Conservation (phyloP, 2,888 invertebrate genomes). For the Mesoligia furuncula region DNA sequence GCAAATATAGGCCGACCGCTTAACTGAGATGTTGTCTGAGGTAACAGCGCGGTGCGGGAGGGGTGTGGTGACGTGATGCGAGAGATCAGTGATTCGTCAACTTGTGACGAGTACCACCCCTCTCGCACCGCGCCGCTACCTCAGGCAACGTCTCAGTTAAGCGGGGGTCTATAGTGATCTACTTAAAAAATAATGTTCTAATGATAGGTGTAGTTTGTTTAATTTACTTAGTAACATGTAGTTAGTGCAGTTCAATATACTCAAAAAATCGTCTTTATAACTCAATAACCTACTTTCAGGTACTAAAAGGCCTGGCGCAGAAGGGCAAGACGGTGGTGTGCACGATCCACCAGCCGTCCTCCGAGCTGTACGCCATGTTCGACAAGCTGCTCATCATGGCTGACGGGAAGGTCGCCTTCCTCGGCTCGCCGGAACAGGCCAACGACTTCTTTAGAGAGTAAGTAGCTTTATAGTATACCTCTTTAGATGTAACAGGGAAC, state of each 20-base stretch:
- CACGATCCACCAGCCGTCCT: slow-evolving; percentile 99
- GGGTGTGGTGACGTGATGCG: too few relatives aligned
- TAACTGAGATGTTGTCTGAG: too few relatives aligned
- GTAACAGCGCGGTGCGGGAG: too few relatives aligned
- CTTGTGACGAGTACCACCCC: too few relatives aligned
- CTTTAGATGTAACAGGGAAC: background rate
- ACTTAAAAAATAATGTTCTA: too few relatives aligned
- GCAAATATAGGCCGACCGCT: too few relatives aligned
- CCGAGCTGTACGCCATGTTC: slow-evolving; percentile 97
- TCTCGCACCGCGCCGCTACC: too few relatives aligned
- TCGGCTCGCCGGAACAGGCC: slow-evolving; percentile 95
- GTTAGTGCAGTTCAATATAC: background rate
- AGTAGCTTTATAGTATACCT: slow-evolving; percentile 72
- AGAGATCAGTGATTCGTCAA: too few relatives aligned
- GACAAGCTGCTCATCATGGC: slow-evolving; percentile 97
- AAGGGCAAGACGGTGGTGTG: slow-evolving; percentile 97
- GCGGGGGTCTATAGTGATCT: too few relatives aligned
- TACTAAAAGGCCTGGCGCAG: slow-evolving; percentile 93
- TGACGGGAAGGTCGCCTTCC: slow-evolving; percentile 96
- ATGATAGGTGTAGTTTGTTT: too few relatives aligned
- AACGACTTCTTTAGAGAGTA: slow-evolving; percentile 95
- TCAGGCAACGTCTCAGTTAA: too few relatives aligned
- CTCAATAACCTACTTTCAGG: slow-evolving; percentile 71
- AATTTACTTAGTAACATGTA: too few relatives aligned
- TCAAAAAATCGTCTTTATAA: background rate